phyloP scores from a whole-genome alignment of 2,113 vertebrate species.

The Centropus unirufus region DNA sequence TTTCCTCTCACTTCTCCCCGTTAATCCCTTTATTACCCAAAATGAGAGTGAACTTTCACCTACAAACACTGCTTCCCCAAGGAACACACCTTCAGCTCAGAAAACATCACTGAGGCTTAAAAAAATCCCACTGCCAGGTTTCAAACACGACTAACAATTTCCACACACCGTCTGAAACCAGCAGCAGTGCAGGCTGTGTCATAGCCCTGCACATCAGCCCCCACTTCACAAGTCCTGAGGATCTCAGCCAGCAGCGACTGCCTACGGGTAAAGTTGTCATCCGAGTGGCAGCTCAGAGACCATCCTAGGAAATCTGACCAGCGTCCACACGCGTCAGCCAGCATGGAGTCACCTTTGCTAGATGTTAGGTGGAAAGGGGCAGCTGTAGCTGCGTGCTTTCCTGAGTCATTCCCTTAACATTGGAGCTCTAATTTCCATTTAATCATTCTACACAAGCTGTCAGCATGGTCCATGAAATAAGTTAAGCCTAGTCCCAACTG shows the following conservation, averaged over 20 bases:
- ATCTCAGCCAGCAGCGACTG: not conserved
- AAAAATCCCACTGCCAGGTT: not conserved
- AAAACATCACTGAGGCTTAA: not conserved
- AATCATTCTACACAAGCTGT: not conserved
- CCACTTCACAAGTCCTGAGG: not conserved
- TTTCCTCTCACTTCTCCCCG: not conserved
- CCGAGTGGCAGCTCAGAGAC: not conserved
- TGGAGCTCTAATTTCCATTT: not conserved
- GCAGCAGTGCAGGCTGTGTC: not conserved
- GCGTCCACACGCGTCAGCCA: not conserved
- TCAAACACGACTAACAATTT: not conserved
- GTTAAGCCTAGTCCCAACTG: not conserved
- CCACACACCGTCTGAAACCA: not conserved
- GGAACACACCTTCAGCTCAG: not conserved
- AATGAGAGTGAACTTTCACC: not conserved
- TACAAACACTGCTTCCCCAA: not conserved
- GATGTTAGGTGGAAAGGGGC: accelerated
- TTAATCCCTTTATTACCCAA: not conserved
- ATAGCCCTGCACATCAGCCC: not conserved
- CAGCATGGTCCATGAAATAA: not conserved
- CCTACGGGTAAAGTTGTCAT: not conserved
- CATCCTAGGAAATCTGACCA: not conserved
- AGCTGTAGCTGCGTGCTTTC: not conserved
- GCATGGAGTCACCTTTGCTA: accelerated
- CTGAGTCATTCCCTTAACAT: not conserved